These are phyloP conservation scores for Oncorhynchus masou DNA, from an alignment of 2,113 vertebrate genomes.

Conservation along the genomic window DNA sequence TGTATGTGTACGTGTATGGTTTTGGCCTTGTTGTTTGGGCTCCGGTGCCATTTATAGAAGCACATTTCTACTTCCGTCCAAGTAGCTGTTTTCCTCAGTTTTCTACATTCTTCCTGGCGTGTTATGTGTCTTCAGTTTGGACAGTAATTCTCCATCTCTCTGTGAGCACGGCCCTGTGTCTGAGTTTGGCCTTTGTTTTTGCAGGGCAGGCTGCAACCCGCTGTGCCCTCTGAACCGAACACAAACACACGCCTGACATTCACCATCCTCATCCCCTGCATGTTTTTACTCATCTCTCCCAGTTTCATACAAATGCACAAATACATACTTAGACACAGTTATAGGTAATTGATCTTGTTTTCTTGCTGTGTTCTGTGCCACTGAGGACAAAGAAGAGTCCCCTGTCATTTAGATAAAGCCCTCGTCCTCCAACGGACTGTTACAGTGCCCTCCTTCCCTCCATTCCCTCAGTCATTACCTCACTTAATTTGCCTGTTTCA, in stretches of 20 bases:
- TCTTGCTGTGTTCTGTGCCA: background rate
- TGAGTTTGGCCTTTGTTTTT: slow-evolving; percentile 13
- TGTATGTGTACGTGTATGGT: too few species aligned
- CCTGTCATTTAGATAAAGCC: slow-evolving; percentile 30
- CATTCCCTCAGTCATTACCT: too few species aligned
- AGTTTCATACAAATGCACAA: background rate
- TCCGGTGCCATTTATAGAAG: background rate
- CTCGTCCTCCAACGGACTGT: slow-evolving; percentile 16
- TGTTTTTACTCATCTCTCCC: background rate
- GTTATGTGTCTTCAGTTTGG: background rate
- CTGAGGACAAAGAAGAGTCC: background rate
- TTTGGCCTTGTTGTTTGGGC: background rate
- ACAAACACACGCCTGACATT: slow-evolving; percentile 37
- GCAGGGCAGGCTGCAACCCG: background rate
- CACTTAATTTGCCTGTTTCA: background rate
- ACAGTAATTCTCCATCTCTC: background rate
- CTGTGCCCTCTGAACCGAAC: slow-evolving; percentile 39
- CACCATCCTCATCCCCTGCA: slow-evolving; percentile 15
- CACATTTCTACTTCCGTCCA: background rate
- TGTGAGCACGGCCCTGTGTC: background rate
- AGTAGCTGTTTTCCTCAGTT: background rate
- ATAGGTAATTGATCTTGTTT: slow-evolving; percentile 27
- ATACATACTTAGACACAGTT: slow-evolving; percentile 31
- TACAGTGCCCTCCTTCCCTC: slow-evolving; percentile 8
- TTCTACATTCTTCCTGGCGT: background rate